phyloP scores from a whole-genome alignment of 2,113 vertebrate genomes.

The Candoia aspera region DNA sequence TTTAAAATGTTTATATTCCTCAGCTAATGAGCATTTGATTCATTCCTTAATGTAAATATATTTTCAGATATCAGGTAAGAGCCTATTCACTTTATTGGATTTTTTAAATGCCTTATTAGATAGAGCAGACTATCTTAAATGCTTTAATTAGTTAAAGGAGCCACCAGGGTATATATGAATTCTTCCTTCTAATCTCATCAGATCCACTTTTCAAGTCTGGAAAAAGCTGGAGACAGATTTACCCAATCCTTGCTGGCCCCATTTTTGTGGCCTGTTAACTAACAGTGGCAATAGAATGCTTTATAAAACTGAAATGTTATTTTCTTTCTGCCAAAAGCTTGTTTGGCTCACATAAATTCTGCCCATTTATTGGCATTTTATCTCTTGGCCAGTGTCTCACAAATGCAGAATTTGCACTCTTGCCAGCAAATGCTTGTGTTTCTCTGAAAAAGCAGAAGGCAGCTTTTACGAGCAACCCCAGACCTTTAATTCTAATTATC shows the following conservation, averaged over 20 bases:
- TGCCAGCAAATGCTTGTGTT: background rate
- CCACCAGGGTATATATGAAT: background rate
- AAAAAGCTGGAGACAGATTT: background rate
- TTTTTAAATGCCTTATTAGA: background rate
- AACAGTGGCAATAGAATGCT: background rate
- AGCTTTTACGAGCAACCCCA: slow-evolving; percentile 19
- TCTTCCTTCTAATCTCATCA: background rate
- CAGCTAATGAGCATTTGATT: background rate
- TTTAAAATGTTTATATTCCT: background rate
- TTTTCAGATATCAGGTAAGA: background rate
- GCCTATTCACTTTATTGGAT: background rate
- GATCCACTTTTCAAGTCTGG: background rate
- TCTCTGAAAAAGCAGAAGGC: slow-evolving; percentile 19
- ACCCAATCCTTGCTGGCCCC: background rate
- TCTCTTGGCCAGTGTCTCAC: slow-evolving; percentile 16
- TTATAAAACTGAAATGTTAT: background rate
- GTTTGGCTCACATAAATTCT: background rate
- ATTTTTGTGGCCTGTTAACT: background rate
- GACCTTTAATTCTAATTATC: background rate
- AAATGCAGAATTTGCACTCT: slow-evolving; percentile 3
- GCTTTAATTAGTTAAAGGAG: background rate
- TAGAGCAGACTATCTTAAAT: background rate
- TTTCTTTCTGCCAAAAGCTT: slow-evolving; percentile 24
- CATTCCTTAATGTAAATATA: background rate
- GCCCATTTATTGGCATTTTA: background rate